phyloP scores from a whole-genome alignment of 1,140 invertebrate genomes.

The Orius insidiosus region DNA sequence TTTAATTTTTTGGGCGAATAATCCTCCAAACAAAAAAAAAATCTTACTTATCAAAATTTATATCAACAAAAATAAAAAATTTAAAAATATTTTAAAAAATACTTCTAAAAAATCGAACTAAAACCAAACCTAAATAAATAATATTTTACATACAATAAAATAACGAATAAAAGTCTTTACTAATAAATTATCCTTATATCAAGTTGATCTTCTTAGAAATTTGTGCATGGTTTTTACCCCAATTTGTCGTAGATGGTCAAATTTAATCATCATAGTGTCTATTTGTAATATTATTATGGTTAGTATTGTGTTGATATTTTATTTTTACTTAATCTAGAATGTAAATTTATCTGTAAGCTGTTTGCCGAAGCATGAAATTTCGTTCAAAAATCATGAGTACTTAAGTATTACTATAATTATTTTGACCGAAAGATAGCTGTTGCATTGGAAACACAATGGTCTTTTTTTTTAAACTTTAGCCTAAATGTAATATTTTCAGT shows the following conservation, averaged over 20 bases:
- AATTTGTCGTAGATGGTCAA: slow-evolving; percentile 8
- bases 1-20: not conserved
- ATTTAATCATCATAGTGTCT: no score
- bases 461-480: not conserved
- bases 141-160: slow-evolving; percentile 5
- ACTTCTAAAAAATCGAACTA: slow-evolving; percentile 2
- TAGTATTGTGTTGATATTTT: slow-evolving; percentile 7
- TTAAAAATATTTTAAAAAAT: not conserved
- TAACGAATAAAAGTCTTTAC: not conserved
- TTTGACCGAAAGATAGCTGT: not conserved
- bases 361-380: slow-evolving; percentile 2
- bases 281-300: not conserved
- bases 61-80: not conserved
- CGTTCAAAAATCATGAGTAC: not conserved
- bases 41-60: not conserved
- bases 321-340: slow-evolving; percentile 9
- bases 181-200: slow-evolving; percentile 8
- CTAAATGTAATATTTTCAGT: not conserved
- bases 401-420: no score
- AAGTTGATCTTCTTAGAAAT: slow-evolving; percentile 16
- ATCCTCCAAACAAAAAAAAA: not conserved
- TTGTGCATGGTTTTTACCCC: slow-evolving; percentile 14
- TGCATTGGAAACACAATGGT: not conserved
- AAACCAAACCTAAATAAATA: slow-evolving; percentile 2
- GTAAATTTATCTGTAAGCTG: not conserved